Conservation (phyloP, 2,888 invertebrate genomes). For the Scaptomyza flava region DNA sequence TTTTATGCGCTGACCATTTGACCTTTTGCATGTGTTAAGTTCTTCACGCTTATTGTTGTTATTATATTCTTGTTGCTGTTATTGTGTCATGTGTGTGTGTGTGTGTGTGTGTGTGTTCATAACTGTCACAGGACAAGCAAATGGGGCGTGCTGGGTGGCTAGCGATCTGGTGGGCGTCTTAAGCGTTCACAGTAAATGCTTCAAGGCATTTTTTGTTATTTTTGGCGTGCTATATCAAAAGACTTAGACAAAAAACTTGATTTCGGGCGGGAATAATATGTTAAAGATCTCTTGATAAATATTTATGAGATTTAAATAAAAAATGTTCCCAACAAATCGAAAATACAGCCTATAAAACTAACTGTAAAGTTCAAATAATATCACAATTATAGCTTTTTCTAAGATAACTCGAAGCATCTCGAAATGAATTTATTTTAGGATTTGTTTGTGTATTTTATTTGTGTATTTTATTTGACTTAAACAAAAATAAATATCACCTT, state of each 20-base stretch:
- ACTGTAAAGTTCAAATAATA: too few species aligned
- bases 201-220: slow-evolving; percentile 19
- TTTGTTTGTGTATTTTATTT: too few species aligned
- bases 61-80: slow-evolving; percentile 6
- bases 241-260: slow-evolving; percentile 57
- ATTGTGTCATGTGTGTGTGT: slow-evolving; percentile 9
- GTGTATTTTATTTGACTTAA: not conserved
- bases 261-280: slow-evolving; percentile 3
- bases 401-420: too few species aligned
- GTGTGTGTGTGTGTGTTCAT: slow-evolving; percentile 35
- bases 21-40: slow-evolving; percentile 64
- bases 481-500: not conserved
- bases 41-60: slow-evolving; percentile 35
- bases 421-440: too few species aligned
- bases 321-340: too few species aligned
- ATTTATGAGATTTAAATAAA: slow-evolving; percentile 1
- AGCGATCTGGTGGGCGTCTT: slow-evolving; percentile 43
- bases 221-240: slow-evolving; percentile 41
- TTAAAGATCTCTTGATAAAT: slow-evolving; percentile 21
- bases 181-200: slow-evolving; percentile 45
- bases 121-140: slow-evolving; percentile 53
- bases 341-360: too few species aligned
- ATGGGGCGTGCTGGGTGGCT: slow-evolving; percentile 58
- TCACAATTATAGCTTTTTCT: too few species aligned
- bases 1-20: slow-evolving; percentile 72